A percentile compares a stretch with the other conserved stretches of the same genome.
phyloP scores from a whole-genome alignment of 2,113 vertebrate genomes.

The Ranitomeya imitator region DNA sequence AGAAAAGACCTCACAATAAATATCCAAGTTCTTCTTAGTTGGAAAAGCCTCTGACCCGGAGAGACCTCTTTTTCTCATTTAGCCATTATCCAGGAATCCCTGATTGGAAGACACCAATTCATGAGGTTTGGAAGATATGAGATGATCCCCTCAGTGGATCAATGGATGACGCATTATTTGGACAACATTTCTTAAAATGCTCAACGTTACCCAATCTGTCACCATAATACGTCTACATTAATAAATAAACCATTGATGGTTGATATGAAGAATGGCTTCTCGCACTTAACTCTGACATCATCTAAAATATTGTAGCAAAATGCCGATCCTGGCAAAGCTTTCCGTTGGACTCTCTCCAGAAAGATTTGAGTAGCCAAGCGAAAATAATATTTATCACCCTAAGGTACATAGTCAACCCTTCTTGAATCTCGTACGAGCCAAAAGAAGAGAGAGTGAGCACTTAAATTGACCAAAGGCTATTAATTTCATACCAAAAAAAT shows the following conservation, averaged over 20 bases:
- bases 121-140: neutral
- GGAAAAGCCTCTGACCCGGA: too few species aligned
- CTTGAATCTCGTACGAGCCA: neutral
- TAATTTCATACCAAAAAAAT: conserved; percentile 20
- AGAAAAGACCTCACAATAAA: too few species aligned
- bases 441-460: neutral
- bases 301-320: conserved; percentile 15
- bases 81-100: neutral
- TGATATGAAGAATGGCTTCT: neutral
- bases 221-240: neutral
- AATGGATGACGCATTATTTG: neutral
- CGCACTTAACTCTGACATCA: conserved; percentile 31
- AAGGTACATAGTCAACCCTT: conserved; percentile 12
- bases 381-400: conserved; percentile 46
- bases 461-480: conserved; percentile 41
- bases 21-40: too few species aligned
- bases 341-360: conserved; percentile 4
- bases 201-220: neutral
- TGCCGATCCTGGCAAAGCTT: neutral
- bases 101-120: neutral
- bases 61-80: too few species aligned
- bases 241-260: conserved; percentile 2
- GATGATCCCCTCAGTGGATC: neutral
- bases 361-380: conserved; percentile 18
- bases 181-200: neutral